Conservation (phyloP, 1,140 invertebrate species). For the Gryon sp. region DNA sequence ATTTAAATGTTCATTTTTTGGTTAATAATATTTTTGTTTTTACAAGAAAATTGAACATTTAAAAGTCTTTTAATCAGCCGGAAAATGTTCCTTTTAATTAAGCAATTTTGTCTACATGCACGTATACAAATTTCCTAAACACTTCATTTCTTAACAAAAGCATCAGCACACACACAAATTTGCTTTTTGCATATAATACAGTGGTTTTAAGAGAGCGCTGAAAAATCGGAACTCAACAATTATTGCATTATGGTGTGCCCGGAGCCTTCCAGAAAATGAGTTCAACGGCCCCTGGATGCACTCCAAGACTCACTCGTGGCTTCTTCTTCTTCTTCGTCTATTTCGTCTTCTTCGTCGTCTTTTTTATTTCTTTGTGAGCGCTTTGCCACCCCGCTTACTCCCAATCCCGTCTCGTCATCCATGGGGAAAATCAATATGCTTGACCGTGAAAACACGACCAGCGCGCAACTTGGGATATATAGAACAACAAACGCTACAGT, state of each 20-base stretch:
- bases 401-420: constrained; percentile 61
- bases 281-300: constrained; percentile 79
- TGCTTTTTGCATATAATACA: too few relatives aligned
- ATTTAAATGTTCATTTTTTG: too few relatives aligned
- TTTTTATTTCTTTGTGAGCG: constrained; percentile 72
- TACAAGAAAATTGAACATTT: too few relatives aligned
- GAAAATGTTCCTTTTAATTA: too few relatives aligned
- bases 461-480: constrained; percentile 70
- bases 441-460: constrained; percentile 79
- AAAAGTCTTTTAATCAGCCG: too few relatives aligned
- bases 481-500: constrained; percentile 56
- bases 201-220: neutral
- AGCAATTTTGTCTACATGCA: too few relatives aligned
- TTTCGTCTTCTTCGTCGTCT: too few relatives aligned
- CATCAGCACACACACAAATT: too few relatives aligned
- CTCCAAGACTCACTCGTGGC: constrained; percentile 76
- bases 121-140: too few relatives aligned
- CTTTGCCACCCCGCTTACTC: constrained; percentile 55
- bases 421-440: constrained; percentile 79
- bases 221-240: constrained; percentile 63
- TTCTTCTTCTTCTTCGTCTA: constrained; percentile 59
- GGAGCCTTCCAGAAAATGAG: constrained; percentile 66
- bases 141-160: too few relatives aligned
- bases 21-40: too few relatives aligned
- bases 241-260: constrained; percentile 65